Evolutionary conservation across 2,797 vertebrate species (phyloP), one percentile per base, ranked within the genome.

Genomic region (Bucorvus abyssinicus): DNA sequence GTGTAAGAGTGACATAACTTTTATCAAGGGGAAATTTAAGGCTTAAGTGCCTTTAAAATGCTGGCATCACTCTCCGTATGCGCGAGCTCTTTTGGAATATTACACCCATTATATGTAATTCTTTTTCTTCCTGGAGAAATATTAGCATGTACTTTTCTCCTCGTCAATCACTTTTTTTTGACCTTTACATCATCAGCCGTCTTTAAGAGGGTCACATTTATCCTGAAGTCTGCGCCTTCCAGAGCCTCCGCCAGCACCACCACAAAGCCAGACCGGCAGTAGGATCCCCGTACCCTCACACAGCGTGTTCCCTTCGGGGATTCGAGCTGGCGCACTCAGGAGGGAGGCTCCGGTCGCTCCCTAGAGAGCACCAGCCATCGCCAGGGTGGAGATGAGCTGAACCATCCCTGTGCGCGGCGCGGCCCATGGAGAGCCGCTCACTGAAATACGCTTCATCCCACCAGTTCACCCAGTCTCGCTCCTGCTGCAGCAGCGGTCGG

Each of bases 31-130:
- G 68, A 87, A 96, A 96, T 95, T 90, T 93, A 96, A 96, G 90
- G 73, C 93, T 96, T 97, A 96, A 97, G 94, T 97, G 97, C 95
- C 93, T 96, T 78, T 79, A 87, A 97, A 97, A 90, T 11, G 95
- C 96, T 84, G 94, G 94, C 92, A 94, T 89, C 92, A 42, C 89
- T 96, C 94, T 94, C 90, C 65, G 3, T 45, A 44, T 18, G 73
- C 3, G 75, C 74, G 67, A 78, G 49, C 90, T 85, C 93, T 77
- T 95, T 57, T 90, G 56, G 88, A 93, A 82, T 86, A 95, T 93
- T 93, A 88, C 95, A 91, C 78, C 95, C 92, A 97, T 96, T 94
- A 95, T 64, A 12, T 87, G 94, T 44, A 95, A 96, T 96, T 91
- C 85, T 73, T 82, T 38, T 68, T 85, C 84, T 87, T 94, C 92